Conservation (phyloP, 2,888 invertebrate species). For the Caenorhabditis auriculariae region DNA sequence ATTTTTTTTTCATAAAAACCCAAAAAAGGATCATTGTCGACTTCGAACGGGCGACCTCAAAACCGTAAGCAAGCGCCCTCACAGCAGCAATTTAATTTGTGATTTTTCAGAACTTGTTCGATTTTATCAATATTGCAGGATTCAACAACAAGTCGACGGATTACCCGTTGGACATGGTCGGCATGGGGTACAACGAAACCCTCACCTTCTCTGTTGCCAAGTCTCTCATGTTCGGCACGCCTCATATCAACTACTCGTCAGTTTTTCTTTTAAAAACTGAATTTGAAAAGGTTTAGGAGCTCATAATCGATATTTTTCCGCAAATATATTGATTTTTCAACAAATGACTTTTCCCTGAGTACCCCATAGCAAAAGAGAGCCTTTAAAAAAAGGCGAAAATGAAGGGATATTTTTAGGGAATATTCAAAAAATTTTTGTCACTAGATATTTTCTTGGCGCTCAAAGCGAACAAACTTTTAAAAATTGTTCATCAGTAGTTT, state of each 20-base stretch:
- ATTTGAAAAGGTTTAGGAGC: background rate
- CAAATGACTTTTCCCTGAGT: too few relatives aligned
- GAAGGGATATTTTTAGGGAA: background rate
- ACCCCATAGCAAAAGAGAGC: too few relatives aligned
- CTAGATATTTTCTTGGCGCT: background rate
- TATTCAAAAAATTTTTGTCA: background rate
- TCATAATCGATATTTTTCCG: too few relatives aligned
- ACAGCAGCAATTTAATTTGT: background rate
- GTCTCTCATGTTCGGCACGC: constrained; percentile 43
- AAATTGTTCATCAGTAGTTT: too few relatives aligned
- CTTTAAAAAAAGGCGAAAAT: too few relatives aligned
- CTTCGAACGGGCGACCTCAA: too few relatives aligned
- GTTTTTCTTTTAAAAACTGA: background rate
- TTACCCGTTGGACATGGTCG: constrained; percentile 37
- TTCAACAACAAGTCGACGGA: constrained; percentile 36
- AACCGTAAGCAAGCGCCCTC: too few relatives aligned
- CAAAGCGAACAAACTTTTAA: too few relatives aligned
- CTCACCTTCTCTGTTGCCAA: constrained; percentile 36
- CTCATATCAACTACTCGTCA: constrained; percentile 44
- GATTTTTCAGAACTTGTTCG: background rate
- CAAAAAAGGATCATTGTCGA: too few relatives aligned
- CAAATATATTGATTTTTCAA: too few relatives aligned
- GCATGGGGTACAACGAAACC: constrained; percentile 36
- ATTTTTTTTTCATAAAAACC: too few relatives aligned
- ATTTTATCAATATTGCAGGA: constrained; percentile 12